phyloP scores from a whole-genome alignment of 2,113 vertebrate genomes.

The Tachuris rubrigastra region DNA sequence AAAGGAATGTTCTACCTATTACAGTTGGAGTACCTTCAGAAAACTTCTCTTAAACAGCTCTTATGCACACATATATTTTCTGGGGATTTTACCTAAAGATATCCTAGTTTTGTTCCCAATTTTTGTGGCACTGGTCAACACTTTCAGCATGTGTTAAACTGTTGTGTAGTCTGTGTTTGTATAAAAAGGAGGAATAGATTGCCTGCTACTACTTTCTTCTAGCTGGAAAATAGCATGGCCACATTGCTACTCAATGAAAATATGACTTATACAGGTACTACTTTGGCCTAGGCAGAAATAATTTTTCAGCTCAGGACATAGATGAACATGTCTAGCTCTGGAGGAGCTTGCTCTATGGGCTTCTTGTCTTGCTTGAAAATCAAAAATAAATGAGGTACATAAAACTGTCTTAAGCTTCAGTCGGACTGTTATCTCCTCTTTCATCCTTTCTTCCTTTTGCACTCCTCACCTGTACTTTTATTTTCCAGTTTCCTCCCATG shows the following conservation, averaged over 20 bases:
- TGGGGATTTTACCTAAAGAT: neutral
- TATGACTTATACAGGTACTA: neutral
- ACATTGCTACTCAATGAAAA: neutral
- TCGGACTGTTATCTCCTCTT: neutral
- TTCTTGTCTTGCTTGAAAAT: neutral
- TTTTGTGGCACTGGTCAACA: neutral
- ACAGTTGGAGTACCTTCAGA: neutral
- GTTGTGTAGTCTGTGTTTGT: neutral
- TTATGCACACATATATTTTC: neutral
- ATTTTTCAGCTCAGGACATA: neutral
- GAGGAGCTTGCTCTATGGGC: neutral
- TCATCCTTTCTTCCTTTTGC: neutral
- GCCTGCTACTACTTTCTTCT: neutral
- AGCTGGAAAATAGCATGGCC: neutral
- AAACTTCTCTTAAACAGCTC: neutral
- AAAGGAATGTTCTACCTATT: neutral
- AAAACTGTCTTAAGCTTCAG: neutral
- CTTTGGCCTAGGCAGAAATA: neutral
- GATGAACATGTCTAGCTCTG: neutral
- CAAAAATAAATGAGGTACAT: neutral
- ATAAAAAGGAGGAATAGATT: neutral
- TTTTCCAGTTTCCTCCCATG: neutral
- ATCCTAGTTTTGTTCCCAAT: rapidly evolving
- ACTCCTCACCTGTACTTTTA: neutral
- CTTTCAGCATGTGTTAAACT: neutral